Percentiles rank a stretch among this genome's conserved stretches.
Conservation (phyloP, 2,888 invertebrate genomes). For the Byasa hedistus region DNA sequence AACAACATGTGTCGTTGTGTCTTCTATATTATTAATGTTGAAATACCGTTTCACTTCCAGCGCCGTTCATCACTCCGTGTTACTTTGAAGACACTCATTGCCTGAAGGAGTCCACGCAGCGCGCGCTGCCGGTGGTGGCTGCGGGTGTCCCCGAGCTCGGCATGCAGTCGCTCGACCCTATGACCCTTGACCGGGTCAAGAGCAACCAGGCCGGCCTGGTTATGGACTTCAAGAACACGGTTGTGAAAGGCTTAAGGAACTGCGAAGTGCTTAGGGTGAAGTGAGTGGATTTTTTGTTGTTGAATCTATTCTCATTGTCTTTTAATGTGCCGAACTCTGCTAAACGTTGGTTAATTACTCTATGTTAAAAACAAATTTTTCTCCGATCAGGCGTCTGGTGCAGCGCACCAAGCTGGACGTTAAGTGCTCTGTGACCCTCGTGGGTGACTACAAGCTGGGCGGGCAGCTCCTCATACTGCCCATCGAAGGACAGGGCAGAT, state of each 20-base stretch:
- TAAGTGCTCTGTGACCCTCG: constrained; percentile 57
- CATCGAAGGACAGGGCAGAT: constrained; percentile 58
- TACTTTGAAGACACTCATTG: constrained; percentile 48
- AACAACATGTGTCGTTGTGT: too few species aligned
- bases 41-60: constrained; percentile 40
- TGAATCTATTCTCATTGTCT: background rate
- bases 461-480: constrained; percentile 61
- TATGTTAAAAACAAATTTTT: too few species aligned
- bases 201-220: constrained; percentile 57
- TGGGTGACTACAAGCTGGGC: constrained; percentile 61
- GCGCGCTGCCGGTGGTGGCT: constrained; percentile 52
- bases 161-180: constrained; percentile 58
- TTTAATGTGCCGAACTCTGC: too few species aligned
- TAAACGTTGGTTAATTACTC: too few species aligned
- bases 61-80: constrained; percentile 58
- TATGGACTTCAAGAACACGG: constrained; percentile 62
- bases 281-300: constrained; percentile 44
- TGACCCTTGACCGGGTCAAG: constrained; percentile 50
- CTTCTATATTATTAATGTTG: too few species aligned
- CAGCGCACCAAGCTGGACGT: constrained; percentile 48
- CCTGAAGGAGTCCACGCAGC: constrained; percentile 52
- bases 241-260: constrained; percentile 57
- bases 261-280: constrained; percentile 51
- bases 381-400: constrained; percentile 43
- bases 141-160: constrained; percentile 56